These are phyloP conservation scores for Podarcis cretensis DNA, from an alignment of 2,113 vertebrate genomes.

Conservation along the genomic window DNA sequence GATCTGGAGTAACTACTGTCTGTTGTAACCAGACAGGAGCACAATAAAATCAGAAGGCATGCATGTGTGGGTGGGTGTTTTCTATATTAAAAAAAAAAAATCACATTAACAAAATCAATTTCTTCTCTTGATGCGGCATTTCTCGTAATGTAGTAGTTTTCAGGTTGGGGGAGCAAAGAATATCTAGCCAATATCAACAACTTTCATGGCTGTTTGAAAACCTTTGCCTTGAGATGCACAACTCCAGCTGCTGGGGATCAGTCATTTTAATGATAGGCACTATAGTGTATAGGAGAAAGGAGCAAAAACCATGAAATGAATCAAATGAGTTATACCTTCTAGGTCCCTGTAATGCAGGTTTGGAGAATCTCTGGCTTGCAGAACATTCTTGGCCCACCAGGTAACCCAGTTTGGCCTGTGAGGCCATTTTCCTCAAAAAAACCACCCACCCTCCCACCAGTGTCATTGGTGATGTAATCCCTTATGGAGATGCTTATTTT, in stretches of 20 bases:
- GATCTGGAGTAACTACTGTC: not conserved
- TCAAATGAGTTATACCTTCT: not conserved
- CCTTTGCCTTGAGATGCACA: not conserved
- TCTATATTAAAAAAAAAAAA: not conserved
- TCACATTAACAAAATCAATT: not conserved
- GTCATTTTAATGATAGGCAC: not conserved
- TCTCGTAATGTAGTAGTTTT: not conserved
- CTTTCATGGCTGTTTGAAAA: not conserved
- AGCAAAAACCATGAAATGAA: not conserved
- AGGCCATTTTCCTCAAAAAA: too few species aligned
- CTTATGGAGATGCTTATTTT: not conserved
- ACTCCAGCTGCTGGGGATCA: not conserved
- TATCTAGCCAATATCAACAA: not conserved
- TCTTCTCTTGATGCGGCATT: not conserved
- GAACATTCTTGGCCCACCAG: too few species aligned
- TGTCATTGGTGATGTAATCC: not conserved
- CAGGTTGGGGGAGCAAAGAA: not conserved
- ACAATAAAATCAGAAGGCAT: not conserved
- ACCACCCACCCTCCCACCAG: too few species aligned
- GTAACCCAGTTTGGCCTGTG: too few species aligned
- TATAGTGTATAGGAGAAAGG: not conserved
- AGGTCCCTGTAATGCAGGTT: not conserved
- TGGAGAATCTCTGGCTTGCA: too few species aligned
- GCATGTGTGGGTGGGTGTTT: not conserved
- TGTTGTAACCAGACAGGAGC: not conserved